Conservation (phyloP, 2,888 invertebrate species). For the Aleiodes leptofemur region DNA sequence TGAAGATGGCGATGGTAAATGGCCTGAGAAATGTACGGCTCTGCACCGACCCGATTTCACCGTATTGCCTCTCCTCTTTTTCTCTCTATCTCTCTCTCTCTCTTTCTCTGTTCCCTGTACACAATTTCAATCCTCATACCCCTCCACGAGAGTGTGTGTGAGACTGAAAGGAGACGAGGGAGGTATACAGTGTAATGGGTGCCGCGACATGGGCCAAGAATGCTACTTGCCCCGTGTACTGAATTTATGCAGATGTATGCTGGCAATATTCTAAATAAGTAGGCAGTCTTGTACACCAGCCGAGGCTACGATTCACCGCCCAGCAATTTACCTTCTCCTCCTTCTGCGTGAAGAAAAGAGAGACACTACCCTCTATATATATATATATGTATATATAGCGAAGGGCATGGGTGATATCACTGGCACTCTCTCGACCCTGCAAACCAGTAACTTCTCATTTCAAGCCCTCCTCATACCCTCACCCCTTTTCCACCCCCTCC, state of each 20-base stretch:
- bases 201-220: conserved; percentile 62
- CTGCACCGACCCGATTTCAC: conserved; percentile 42
- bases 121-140: conserved; percentile 35
- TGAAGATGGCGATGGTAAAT: conserved; percentile 52
- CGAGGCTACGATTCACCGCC: conserved; percentile 61
- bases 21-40: conserved; percentile 47
- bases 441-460: conserved; percentile 9
- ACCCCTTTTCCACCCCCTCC: conserved; percentile 1
- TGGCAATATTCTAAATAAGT: conserved; percentile 75
- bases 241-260: conserved; percentile 75
- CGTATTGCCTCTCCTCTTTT: neutral
- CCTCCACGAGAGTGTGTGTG: conserved; percentile 36
- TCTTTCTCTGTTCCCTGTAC: conserved; percentile 50
- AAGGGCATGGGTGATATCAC: conserved; percentile 29
- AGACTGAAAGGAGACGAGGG: conserved; percentile 54
- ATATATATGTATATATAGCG: conserved; percentile 16
- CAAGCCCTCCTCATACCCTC: conserved; percentile 26
- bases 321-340: conserved; percentile 49
- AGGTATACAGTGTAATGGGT: conserved; percentile 64
- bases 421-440: neutral
- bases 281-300: conserved; percentile 62
- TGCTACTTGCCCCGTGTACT: conserved; percentile 69
- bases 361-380: neutral
- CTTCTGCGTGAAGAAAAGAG: neutral
- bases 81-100: conserved; percentile 19